Conservation (phyloP, 2,888 invertebrate genomes). For the Ischnus inquisitorius region DNA sequence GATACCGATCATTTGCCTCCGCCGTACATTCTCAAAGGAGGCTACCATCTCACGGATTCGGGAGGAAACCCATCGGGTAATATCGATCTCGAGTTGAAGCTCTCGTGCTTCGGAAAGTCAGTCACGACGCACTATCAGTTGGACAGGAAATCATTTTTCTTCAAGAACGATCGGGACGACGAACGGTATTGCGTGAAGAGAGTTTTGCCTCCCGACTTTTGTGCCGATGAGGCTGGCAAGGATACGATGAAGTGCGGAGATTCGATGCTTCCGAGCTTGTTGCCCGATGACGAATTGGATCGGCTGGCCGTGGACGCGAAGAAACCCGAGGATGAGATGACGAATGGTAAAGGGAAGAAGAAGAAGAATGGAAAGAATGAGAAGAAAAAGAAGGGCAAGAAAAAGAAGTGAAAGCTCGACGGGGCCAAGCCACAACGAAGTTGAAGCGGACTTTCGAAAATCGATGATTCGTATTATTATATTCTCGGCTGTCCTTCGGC, state of each 20-base stretch:
- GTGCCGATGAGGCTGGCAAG: slow-evolving; percentile 50
- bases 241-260: slow-evolving; percentile 61
- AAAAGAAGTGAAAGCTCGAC: slow-evolving; percentile 60
- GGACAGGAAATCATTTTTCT: slow-evolving; percentile 74
- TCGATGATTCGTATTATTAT: slow-evolving; percentile 37
- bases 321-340: slow-evolving; percentile 50
- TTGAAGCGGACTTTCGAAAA: slow-evolving; percentile 28
- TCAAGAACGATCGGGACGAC: slow-evolving; percentile 75
- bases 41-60: slow-evolving; percentile 77
- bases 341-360: slow-evolving; percentile 54
- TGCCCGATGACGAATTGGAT: slow-evolving; percentile 61
- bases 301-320: slow-evolving; percentile 42
- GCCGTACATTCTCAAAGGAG: slow-evolving; percentile 77
- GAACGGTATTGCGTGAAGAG: slow-evolving; percentile 76
- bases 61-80: slow-evolving; percentile 80
- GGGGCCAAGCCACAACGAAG: not conserved
- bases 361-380: slow-evolving; percentile 49
- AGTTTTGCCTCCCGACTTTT: slow-evolving; percentile 59
- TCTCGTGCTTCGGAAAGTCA: slow-evolving; percentile 79
- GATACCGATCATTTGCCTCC: slow-evolving; percentile 79
- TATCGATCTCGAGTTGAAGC: slow-evolving; percentile 76
- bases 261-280: slow-evolving; percentile 56
- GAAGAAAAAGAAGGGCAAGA: slow-evolving; percentile 61
- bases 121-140: slow-evolving; percentile 79
- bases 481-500: not conserved